phyloP scores from a whole-genome alignment of 1,140 invertebrate species.

The Phymorhynchus buccinoides region DNA sequence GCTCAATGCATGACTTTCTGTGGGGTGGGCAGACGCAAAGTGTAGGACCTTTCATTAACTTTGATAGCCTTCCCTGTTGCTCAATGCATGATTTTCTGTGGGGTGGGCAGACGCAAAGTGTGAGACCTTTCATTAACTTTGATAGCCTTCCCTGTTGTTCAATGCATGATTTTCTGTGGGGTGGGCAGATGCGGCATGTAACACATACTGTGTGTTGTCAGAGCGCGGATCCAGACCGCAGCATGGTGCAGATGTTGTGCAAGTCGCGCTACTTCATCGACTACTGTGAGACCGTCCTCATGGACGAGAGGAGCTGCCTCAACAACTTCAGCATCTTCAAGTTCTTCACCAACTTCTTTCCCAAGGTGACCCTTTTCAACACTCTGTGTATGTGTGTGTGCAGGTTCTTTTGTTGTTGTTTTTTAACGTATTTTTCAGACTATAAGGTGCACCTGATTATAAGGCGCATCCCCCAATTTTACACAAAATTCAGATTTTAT shows the following conservation, averaged over 20 bases:
- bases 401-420: neutral
- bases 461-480: too few species aligned
- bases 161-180: neutral
- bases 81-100: too few species aligned
- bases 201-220: neutral
- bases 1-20: too few species aligned
- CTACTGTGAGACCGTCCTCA: slow-evolving; percentile 86
- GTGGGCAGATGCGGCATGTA: neutral
- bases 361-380: slow-evolving; percentile 78
- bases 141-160: too few species aligned
- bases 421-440: neutral
- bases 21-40: too few species aligned
- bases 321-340: slow-evolving; percentile 85
- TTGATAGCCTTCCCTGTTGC: too few species aligned
- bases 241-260: slow-evolving; percentile 84
- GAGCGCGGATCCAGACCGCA: slow-evolving; percentile 66
- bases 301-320: slow-evolving; percentile 85
- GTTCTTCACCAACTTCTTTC: slow-evolving; percentile 87
- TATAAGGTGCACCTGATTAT: too few species aligned
- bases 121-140: too few species aligned
- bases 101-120: too few species aligned
- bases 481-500: too few species aligned
- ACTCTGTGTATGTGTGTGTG: neutral
- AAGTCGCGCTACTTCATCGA: slow-evolving; percentile 86
- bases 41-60: too few species aligned